Conservation (phyloP, 2,113 vertebrate species). For the Xiphophorus couchianus region DNA sequence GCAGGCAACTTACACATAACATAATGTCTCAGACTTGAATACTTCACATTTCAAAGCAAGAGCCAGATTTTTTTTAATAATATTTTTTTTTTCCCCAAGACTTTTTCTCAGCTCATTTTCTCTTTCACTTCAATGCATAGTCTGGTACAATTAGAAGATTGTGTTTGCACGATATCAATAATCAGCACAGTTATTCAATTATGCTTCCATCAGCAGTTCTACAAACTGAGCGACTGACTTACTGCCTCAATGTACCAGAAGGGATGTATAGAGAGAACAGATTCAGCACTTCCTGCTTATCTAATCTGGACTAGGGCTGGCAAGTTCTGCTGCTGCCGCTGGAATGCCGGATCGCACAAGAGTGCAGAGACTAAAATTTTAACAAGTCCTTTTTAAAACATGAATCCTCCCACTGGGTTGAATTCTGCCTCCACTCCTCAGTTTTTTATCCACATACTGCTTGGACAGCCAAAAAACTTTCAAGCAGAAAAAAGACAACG, state of each 20-base stretch:
- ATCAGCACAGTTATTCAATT: slow-evolving; percentile 78
- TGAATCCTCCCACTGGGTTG: not conserved
- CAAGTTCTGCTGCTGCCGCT: slow-evolving; percentile 48
- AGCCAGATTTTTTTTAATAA: slow-evolving; percentile 20
- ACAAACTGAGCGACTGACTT: slow-evolving; percentile 60
- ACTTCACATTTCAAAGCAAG: slow-evolving; percentile 20
- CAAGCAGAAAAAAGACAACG: not conserved
- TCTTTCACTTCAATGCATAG: slow-evolving; percentile 45
- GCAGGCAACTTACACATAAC: not conserved
- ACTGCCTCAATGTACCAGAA: slow-evolving; percentile 63
- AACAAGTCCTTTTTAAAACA: slow-evolving; percentile 23
- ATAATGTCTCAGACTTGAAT: slow-evolving; percentile 1
- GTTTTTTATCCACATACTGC: not conserved
- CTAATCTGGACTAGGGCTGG: slow-evolving; percentile 74
- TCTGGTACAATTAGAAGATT: slow-evolving; percentile 72
- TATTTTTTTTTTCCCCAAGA: slow-evolving; percentile 21
- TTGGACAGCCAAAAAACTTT: slow-evolving; percentile 10
- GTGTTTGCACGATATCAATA: slow-evolving; percentile 78
- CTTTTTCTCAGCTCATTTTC: slow-evolving; percentile 10
- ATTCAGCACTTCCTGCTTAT: slow-evolving; percentile 82
- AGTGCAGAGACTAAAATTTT: slow-evolving; percentile 41
- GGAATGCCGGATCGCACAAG: slow-evolving; percentile 41
- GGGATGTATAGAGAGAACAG: slow-evolving; percentile 67
- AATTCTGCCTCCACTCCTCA: not conserved
- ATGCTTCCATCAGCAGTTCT: slow-evolving; percentile 78